Evolutionary conservation across 2,888 invertebrate species (phyloP), one percentile per base, ranked within the genome.

Genomic region (Spodoptera littoralis): DNA sequence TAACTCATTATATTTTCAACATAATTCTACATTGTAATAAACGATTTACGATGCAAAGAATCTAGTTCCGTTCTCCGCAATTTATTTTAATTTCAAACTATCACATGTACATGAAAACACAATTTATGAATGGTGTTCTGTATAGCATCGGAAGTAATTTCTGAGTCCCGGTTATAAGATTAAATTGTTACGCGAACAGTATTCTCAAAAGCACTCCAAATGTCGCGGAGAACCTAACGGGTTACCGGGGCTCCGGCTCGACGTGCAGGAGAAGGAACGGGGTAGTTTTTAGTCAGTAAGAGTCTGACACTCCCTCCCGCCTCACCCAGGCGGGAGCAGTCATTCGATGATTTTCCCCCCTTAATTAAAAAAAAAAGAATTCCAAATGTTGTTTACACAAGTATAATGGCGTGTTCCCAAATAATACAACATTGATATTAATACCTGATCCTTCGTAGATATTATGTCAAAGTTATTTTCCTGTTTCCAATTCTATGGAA

Each of bases 401-500:
- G 6, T 8, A 36, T 59, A 69, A 47, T 63, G 8, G 43, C 24
- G 11, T 2, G 41, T 27, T 11, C 30, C 22, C 11, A 47, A 42
- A 58, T 18, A 65, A 42, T 48, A 49, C 5, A 51, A 3, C 8
- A 36, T 36, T 36, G 36, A 36, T 36, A 36, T 36, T 36, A 48
- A 49, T n/a, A 49, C 24, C 50, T 12, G 30, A 46, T 45, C 54
- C 43, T 53, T 55, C 4, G 8, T 22, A 52, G 27, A 49, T 55
- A 44, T 55, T 55, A 44, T 55, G 22, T 47, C 44, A 1, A 55
- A 55, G 54, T 54, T 57, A 70, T 80, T 82, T 84, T 84, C 84
- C 84, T 79, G 79, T 79, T 82, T 70, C 51, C 46, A 56, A 61
- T 82, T 82, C 66, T 61, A 61, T 65, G 70, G 74, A 82, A 86